These are phyloP conservation scores for Drosophila differens DNA, from an alignment of 2,888 invertebrate genomes.

Conservation along the genomic window DNA sequence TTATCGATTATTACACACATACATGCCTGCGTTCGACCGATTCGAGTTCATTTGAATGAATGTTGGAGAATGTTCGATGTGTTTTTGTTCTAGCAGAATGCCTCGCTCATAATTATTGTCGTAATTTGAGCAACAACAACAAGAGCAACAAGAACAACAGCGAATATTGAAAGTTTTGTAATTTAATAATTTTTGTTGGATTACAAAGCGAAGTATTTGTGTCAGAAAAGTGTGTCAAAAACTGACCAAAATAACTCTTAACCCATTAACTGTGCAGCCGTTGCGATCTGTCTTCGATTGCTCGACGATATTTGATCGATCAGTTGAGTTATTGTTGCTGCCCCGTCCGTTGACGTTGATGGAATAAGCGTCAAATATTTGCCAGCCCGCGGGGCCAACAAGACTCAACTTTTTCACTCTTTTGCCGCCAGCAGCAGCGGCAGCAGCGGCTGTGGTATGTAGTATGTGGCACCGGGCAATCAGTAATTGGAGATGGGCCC, in stretches of 20 bases:
- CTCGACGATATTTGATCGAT: conserved; percentile 71
- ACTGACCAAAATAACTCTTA: conserved; percentile 69
- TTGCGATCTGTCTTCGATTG: conserved; percentile 48
- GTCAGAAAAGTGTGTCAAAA: conserved; percentile 70
- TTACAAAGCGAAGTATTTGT: conserved; percentile 29
- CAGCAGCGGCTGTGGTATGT: conserved; percentile 7
- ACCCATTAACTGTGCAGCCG: conserved; percentile 59
- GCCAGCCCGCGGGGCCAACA: conserved; percentile 52
- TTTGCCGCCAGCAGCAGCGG: conserved; percentile 3
- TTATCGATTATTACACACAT: conserved; percentile 17
- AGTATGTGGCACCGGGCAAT: conserved; percentile 59
- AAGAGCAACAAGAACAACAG: not conserved
- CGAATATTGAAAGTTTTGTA: conserved; percentile 39
- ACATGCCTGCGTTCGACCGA: not conserved
- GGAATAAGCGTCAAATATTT: conserved; percentile 66
- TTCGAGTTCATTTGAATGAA: conserved; percentile 1
- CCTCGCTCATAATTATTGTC: conserved; percentile 15
- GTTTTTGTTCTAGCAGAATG: not conserved
- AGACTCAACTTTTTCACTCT: conserved; percentile 29
- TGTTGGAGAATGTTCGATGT: not conserved
- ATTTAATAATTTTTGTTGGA: conserved; percentile 23
- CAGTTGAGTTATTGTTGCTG: conserved; percentile 57
- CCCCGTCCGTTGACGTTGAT: conserved; percentile 56
- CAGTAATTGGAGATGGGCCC: conserved; percentile 76
- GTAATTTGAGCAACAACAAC: not conserved